Evolutionary conservation across 1,140 invertebrate species (phyloP), one percentile per base, ranked within the genome.

Genomic region (Trichogramma pretiosum): DNA sequence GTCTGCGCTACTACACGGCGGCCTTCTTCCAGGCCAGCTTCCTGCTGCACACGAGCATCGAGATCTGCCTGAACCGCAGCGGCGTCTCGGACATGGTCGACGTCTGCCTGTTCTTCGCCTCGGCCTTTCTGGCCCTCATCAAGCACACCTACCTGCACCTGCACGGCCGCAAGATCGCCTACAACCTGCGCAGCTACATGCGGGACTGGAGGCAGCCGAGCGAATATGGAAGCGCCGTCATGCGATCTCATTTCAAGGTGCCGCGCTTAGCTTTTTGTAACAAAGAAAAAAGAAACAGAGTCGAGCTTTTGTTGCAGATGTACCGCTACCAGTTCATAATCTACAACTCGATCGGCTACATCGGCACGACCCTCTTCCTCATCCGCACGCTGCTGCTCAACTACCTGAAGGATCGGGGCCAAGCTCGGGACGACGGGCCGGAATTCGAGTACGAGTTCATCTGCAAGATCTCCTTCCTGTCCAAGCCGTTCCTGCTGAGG

Each of bases 281-380:
- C n/a, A n/a, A n/a, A n/a, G n/a, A n/a, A n/a, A n/a, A n/a, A n/a
- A n/a, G n/a, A n/a, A n/a, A n/a, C n/a, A n/a, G n/a, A n/a, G n/a
- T n/a, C n/a, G n/a, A n/a, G n/a, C n/a, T n/a, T n/a, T n/a, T n/a
- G n/a, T n/a, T n/a, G n/a, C 23, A 51, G 44, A 42, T 46, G 10
- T 46, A 51, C 44, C 46, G 22, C 17, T 51, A 46, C 11, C 44
- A 46, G 11, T 36, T 36, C 8, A 35, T 46, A 13, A 14, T 46
- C 7, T 51, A 46, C 33, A 46, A 36, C 13, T 28, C 44, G 0
- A 7, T 32, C 13, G 49, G 43, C 14, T 51, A 51, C 44, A 14
- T 36, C 13, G 49, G 49, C 1, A 42, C 39, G 1, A 46, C 43
- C 3, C 3, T 46, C 11, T 51, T 51, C 21, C 3, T 46, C 2